Evolutionary conservation across 2,797 vertebrate species (phyloP).

Genomic region (Psittacula derbiana): DNA sequence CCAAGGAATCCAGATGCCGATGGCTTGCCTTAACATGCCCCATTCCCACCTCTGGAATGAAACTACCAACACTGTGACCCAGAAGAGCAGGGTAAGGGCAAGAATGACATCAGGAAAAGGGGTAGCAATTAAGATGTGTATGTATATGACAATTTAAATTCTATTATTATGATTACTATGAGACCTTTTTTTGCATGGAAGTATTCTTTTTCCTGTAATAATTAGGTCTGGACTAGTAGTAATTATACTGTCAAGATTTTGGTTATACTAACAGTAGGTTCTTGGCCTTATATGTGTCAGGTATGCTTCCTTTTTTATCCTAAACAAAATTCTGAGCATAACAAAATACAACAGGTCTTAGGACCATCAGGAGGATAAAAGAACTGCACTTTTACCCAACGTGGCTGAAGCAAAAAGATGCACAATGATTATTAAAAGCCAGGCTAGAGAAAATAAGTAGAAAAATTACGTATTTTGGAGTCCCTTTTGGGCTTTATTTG

Average conservation of each 20-base stretch:
- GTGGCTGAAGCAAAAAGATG: not conserved
- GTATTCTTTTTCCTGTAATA: not conserved
- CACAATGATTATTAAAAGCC: not conserved
- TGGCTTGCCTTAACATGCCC: accelerated
- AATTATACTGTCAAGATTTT: not conserved
- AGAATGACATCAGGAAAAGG: not conserved
- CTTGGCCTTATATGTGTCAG: not conserved
- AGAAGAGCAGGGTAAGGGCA: not conserved
- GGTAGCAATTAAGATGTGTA: not conserved
- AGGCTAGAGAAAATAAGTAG: not conserved
- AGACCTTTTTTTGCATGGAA: not conserved
- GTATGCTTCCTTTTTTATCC: not conserved
- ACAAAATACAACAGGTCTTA: not conserved
- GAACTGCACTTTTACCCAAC: not conserved
- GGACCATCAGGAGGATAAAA: not conserved
- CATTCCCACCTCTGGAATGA: not conserved
- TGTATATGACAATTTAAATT: not conserved
- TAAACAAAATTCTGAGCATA: not conserved
- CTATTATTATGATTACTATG: not conserved
- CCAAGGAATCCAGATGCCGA: not conserved
- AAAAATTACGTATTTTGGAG: not conserved
- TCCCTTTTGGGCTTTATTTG: not conserved
- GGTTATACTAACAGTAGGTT: not conserved
- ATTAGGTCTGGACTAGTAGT: not conserved
- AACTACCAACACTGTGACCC: not conserved